These are phyloP conservation scores for Danionella dracula DNA, from an alignment of 2,797 vertebrate genomes.

Conservation along the genomic window DNA sequence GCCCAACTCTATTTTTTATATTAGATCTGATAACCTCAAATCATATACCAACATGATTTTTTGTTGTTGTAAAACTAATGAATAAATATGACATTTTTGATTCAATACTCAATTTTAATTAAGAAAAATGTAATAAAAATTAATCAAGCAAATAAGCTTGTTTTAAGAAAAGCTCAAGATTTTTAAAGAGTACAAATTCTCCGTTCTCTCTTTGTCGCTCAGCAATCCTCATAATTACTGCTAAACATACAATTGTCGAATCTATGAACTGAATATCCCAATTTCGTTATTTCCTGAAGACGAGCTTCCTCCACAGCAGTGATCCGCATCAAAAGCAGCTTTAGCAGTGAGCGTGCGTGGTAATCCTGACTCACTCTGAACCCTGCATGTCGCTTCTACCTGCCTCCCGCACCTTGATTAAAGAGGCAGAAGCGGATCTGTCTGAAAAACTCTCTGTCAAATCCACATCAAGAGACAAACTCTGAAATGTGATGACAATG, in stretches of 20 bases:
- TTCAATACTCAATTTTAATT: no score
- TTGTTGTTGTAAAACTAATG: no score
- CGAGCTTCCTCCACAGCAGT: slow-evolving; percentile 12
- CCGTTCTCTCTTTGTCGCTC: neutral
- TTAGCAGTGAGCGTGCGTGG: neutral
- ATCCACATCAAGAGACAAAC: slow-evolving; percentile 17
- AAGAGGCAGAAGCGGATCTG: slow-evolving; percentile 14
- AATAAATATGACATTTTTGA: no score
- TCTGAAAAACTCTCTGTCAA: slow-evolving; percentile 30
- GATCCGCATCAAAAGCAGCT: slow-evolving; percentile 24
- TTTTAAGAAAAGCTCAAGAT: no score
- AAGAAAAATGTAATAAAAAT: no score
- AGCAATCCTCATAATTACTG: slow-evolving; percentile 11
- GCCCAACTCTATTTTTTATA: no score
- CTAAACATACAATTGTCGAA: neutral
- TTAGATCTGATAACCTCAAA: no score
- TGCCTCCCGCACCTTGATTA: slow-evolving; percentile 31
- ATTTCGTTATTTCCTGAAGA: slow-evolving; percentile 8
- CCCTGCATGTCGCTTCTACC: slow-evolving; percentile 14
- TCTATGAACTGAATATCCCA: slow-evolving; percentile 25
- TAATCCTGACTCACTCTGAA: slow-evolving; percentile 33
- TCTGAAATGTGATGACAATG: neutral
- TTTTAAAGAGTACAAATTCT: no score
- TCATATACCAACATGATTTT: no score
- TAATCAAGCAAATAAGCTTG: no score